Conservation (phyloP, 2,113 vertebrate genomes). For the Rhinoptilus africanus region DNA sequence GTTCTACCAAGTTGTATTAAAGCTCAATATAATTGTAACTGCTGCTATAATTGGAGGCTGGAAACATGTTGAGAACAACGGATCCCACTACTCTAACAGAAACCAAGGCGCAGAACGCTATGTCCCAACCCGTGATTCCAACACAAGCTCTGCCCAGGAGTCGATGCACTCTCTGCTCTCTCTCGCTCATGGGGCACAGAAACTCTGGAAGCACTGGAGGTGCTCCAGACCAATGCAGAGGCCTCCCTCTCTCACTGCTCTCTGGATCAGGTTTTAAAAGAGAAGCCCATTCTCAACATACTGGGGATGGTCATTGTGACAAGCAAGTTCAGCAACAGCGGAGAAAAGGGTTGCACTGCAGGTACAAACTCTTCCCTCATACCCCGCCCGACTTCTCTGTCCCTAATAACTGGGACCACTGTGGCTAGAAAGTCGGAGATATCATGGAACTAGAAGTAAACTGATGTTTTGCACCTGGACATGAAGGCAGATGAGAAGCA, state of each 20-base stretch:
- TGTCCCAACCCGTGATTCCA: accelerated
- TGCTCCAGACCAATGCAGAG: background rate
- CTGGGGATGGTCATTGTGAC: accelerated
- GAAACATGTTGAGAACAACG: background rate
- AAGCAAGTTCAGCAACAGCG: background rate
- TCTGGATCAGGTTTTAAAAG: background rate
- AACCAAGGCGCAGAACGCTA: accelerated
- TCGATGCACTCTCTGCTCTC: accelerated
- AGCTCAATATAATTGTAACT: background rate
- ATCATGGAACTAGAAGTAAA: background rate
- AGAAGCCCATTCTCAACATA: background rate
- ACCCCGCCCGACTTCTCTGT: background rate
- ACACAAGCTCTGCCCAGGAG: background rate
- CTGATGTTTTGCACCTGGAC: background rate
- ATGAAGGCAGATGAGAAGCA: background rate
- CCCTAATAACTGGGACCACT: background rate
- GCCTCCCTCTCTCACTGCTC: background rate
- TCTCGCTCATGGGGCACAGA: background rate
- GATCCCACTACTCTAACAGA: background rate
- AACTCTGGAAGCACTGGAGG: accelerated
- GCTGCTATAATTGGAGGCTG: background rate
- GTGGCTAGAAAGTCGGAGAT: background rate
- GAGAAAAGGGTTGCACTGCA: background rate
- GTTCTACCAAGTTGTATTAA: background rate
- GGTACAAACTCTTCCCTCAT: background rate